A percentile compares a stretch with the other conserved stretches of the same genome.
Evolutionary conservation across 2,797 vertebrate species (phyloP).

Genomic region (Tolypeutes matacus): DNA sequence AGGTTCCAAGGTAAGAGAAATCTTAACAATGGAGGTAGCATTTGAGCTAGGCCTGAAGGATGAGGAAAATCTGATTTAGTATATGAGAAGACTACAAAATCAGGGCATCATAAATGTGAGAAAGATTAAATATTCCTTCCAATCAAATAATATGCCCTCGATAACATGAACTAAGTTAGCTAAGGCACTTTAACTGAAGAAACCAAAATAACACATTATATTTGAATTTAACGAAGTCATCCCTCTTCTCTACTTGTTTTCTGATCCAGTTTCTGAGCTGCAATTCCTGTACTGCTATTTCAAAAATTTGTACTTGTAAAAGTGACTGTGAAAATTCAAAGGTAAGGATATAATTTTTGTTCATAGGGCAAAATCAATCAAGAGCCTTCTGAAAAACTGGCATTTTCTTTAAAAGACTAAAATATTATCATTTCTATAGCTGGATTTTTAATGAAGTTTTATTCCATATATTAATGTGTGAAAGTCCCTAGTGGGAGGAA

Average conservation of each 20-base stretch:
- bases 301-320: constrained; percentile 27
- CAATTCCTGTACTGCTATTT: background rate
- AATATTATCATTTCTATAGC: background rate
- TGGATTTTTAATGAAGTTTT: background rate
- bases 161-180: constrained; percentile 1
- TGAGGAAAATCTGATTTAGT: background rate
- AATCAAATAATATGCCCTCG: background rate
- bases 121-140: background rate
- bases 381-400: constrained; percentile 29
- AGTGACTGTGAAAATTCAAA: background rate
- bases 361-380: background rate
- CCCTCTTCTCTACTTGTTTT: background rate
- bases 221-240: background rate
- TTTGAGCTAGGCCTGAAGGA: background rate
- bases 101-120: background rate
- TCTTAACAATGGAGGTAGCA: background rate
- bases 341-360: constrained; percentile 35
- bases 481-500: background rate
- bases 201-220: background rate
- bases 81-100: constrained; percentile 1
- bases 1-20: constrained; percentile 40
- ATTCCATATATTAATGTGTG: background rate
- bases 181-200: background rate
- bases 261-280: background rate
- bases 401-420: constrained; percentile 30